Conservation (phyloP, 2,888 invertebrate genomes). For the Papilio protenor region DNA sequence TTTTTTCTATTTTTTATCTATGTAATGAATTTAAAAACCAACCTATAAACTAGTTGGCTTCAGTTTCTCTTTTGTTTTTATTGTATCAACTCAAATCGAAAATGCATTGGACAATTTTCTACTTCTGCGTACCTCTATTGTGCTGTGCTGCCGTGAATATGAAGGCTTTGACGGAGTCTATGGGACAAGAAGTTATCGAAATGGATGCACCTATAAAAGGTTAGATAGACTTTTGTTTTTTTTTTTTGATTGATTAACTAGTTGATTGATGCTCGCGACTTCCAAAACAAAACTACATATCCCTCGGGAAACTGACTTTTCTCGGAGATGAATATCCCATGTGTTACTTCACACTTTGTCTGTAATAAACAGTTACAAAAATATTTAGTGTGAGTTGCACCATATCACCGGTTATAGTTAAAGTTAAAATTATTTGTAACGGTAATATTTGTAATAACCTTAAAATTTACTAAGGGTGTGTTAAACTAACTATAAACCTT, state of each 20-base stretch:
- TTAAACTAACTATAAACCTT: too few relatives aligned
- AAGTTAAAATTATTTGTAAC: too few relatives aligned
- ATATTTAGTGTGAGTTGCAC: too few relatives aligned
- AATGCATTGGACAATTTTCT: constrained; percentile 54
- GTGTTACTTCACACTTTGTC: too few relatives aligned
- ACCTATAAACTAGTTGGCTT: constrained; percentile 51
- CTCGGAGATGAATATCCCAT: too few relatives aligned
- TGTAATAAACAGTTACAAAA: too few relatives aligned
- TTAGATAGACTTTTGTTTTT: constrained; percentile 49
- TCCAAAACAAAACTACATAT: too few relatives aligned
- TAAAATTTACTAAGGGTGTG: too few relatives aligned
- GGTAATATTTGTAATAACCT: too few relatives aligned
- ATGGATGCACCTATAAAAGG: constrained; percentile 69
- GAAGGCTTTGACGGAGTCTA: constrained; percentile 62
- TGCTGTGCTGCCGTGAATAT: constrained; percentile 46
- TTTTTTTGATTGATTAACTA: background rate
- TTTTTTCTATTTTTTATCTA: background rate
- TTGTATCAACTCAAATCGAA: constrained; percentile 40
- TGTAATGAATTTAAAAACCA: background rate
- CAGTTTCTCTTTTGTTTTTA: background rate
- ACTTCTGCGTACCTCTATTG: constrained; percentile 37
- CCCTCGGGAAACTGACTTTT: background rate
- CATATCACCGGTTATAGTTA: too few relatives aligned
- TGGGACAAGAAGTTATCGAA: constrained; percentile 75
- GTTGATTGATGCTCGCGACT: too few relatives aligned